Conservation (phyloP, 2,888 invertebrate genomes). For the Leptarthrus brevirostris region DNA sequence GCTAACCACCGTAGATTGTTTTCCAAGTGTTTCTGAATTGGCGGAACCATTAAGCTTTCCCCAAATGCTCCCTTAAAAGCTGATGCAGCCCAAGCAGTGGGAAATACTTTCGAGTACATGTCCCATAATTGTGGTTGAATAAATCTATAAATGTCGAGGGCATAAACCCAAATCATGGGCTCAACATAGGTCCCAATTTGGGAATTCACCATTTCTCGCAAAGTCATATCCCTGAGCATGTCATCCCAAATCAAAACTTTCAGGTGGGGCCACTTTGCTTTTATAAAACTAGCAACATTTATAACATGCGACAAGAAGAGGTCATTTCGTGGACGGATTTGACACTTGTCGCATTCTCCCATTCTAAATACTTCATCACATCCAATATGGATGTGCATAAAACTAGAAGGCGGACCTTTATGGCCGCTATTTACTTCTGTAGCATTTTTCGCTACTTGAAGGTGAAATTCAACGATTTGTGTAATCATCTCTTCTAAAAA, state of each 20-base stretch:
- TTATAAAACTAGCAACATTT: slow-evolving; percentile 72
- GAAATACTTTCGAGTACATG: slow-evolving; percentile 75
- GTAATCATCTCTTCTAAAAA: slow-evolving; percentile 76
- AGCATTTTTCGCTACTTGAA: slow-evolving; percentile 54
- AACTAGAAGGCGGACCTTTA: slow-evolving; percentile 55
- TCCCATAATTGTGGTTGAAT: slow-evolving; percentile 73
- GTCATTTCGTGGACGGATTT: slow-evolving; percentile 67
- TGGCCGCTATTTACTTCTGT: slow-evolving; percentile 48
- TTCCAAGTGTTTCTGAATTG: slow-evolving; percentile 75
- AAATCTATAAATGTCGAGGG: slow-evolving; percentile 75
- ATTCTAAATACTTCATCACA: slow-evolving; percentile 81
- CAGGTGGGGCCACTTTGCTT: slow-evolving; percentile 70
- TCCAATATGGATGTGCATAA: slow-evolving; percentile 76
- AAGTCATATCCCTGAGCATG: slow-evolving; percentile 76
- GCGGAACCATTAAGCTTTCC: slow-evolving; percentile 76
- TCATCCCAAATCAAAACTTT: slow-evolving; percentile 83
- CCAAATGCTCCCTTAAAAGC: slow-evolving; percentile 83
- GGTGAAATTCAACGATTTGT: slow-evolving; percentile 71
- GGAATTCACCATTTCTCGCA: slow-evolving; percentile 72
- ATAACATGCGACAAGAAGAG: slow-evolving; percentile 75
- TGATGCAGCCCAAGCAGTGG: slow-evolving; percentile 78
- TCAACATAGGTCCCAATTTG: slow-evolving; percentile 76
- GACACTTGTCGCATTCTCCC: slow-evolving; percentile 75
- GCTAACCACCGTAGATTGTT: slow-evolving; percentile 78
- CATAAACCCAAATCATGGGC: slow-evolving; percentile 86